Evolutionary conservation across 2,113 vertebrate genomes (phyloP).

Genomic region (Illadopsis cleaveri): DNA sequence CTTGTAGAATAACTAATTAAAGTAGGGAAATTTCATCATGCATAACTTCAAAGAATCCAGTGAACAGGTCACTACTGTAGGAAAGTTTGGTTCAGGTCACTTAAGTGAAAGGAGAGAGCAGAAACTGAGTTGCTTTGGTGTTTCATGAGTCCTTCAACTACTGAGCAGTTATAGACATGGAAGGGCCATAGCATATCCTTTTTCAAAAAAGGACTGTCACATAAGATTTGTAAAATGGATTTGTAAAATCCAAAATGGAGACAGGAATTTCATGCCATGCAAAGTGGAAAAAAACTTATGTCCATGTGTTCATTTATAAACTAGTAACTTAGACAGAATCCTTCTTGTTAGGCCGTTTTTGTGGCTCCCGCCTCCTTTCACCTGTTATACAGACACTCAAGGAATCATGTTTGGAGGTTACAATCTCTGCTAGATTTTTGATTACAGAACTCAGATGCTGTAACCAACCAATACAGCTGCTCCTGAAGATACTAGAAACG

Average conservation of each 20-base stretch:
- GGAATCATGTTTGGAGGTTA: background rate
- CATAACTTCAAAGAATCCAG: background rate
- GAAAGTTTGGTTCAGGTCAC: background rate
- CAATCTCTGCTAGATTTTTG: background rate
- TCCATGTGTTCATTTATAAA: background rate
- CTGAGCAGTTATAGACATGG: background rate
- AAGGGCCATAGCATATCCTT: background rate
- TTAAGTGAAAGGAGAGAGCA: background rate
- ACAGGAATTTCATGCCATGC: background rate
- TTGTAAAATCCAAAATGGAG: background rate
- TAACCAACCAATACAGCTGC: background rate
- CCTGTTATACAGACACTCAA: background rate
- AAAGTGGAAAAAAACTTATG: background rate
- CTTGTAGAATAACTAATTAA: background rate
- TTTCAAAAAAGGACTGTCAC: background rate
- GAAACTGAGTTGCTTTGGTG: background rate
- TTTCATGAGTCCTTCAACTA: background rate
- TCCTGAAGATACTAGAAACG: background rate
- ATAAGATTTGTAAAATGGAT: background rate
- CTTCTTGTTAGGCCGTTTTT: background rate
- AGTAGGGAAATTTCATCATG: background rate
- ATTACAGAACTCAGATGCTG: background rate
- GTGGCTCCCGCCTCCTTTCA: background rate
- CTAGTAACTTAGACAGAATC: background rate
- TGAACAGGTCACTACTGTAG: background rate